Base-by-base conservation (phyloP, 92 coral and sea anemone genomes). In the Galaxea fascicularis region DNA sequence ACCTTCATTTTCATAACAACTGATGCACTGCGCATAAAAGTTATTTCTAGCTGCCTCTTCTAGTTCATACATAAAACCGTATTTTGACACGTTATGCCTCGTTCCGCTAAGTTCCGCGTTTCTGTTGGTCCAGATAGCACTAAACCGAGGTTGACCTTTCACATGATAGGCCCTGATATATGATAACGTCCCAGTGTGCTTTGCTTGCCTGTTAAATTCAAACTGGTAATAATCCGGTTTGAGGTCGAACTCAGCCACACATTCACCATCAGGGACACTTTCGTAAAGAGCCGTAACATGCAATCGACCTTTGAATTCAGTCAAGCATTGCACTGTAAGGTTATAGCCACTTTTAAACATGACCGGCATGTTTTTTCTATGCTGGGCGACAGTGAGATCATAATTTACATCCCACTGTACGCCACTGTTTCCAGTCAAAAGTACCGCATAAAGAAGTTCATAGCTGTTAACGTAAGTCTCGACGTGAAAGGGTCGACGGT, bases 211-310 rank as follows among this genome's bases (percentile, higher is more conserved):
- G 71, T 64, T 75, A 45, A 74, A 84, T 65, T 72, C 80, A 63
- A 64, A 73, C 73, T 57, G 71, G 72, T 84, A 84, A 65, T 84
- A 52, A 64, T 84, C 88, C 7, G 88, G 88, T 84, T 84, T 84
- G 49, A 84, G 56, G 52, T 84, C 88, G 51, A 74, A 84, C 24
- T 74, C 74, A 11, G 88, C 88, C 1, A 84, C 54, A 14, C 88
- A 84, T 84, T 84, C 88, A 9, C 81, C 65, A 24, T 45, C 17
- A 12, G 35, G 16, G 44, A 47, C 51, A 30, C 30, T 84, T 51
- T 72, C 88, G 81, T 74, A 84, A 0, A 84, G 82, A 74, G 82
- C 8, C 14, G 88, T 56, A 12, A 84, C 82, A 63, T 84, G 88
- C 58, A 84, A 56, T 13, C 88, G 88, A 22, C 82, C 88, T 44